Evolutionary conservation across 2,113 vertebrate genomes (phyloP), one percentile per base, ranked within the genome.

Genomic region (Pionites leucogaster): DNA sequence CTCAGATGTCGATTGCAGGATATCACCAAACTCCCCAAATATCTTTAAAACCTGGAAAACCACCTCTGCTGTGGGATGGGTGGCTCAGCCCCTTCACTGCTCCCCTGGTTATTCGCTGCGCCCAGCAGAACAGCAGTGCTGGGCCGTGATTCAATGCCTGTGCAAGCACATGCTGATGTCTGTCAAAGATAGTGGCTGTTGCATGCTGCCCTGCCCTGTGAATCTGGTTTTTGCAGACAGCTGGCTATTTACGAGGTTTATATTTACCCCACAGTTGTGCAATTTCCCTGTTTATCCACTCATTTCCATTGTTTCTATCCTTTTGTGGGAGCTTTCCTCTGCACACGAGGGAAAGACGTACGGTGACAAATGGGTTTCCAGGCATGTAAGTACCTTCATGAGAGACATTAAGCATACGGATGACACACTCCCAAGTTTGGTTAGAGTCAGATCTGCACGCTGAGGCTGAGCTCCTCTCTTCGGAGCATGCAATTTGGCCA

Each of bases 211-310:
- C 72, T 92, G 83, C 75, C 44, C 44, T 31, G 69, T 29, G 71
- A 93, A 89, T 75, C 23, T 2, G 92, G 78, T 90, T 95, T 90
- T 85, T 95, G 92, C 76, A 95, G 98, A 98, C 98, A 99, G 98
- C 98, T 99, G 98, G 97, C 92, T 97, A 98, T 98, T 98, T 98
- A 97, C 55, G 74, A 92, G 90, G 60, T 96, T 97, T 98, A 95
- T 97, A 98, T 98, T 98, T 96, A 83, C 95, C 91, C 90, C 4
- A 4, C 5, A 4, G 77, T 53, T 77, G 67, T 82, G 90, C 57
- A 10, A 13, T 91, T 91, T 88, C 41, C 74, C 49, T 89, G 70
- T 85, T 93, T 88, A 88, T 75, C 74, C 63, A n/a, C 76, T 24
- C 1, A 27, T 94, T 94, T 28, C 80, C 62, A 4, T 65, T 72